phyloP scores from a whole-genome alignment of 2,888 invertebrate species.

The Mamestra brassicae region DNA sequence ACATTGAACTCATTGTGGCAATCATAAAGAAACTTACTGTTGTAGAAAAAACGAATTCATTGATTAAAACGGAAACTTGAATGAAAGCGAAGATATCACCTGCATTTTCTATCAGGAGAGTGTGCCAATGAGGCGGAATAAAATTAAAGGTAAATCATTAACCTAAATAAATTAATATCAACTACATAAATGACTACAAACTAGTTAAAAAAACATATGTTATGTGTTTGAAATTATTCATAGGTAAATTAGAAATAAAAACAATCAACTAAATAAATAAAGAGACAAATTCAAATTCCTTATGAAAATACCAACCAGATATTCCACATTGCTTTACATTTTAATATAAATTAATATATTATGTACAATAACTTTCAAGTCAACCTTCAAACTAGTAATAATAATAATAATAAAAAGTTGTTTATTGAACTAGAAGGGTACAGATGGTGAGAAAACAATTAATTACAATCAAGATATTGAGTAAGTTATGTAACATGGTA shows the following conservation, averaged over 20 bases:
- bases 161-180: not conserved
- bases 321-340: slow-evolving; percentile 1
- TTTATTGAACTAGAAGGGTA: no score
- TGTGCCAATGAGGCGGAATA: slow-evolving; percentile 20
- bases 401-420: no score
- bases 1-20: slow-evolving; percentile 14
- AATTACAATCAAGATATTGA: no score
- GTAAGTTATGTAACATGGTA: no score
- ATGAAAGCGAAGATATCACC: slow-evolving; percentile 63
- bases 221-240: no score
- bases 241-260: not conserved
- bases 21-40: not conserved
- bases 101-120: slow-evolving; percentile 50
- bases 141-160: slow-evolving; percentile 4
- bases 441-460: no score
- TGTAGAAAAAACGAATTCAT: slow-evolving; percentile 46
- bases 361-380: slow-evolving; percentile 1
- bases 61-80: slow-evolving; percentile 61
- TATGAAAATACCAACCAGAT: slow-evolving; percentile 1
- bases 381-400: slow-evolving; percentile 5
- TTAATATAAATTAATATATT: slow-evolving; percentile 19
- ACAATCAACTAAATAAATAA: not conserved
- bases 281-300: not conserved
- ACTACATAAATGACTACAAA: no score
- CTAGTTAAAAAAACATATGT: no score